Conservation (phyloP, 30 jellyfish, hydroid and myxozoan species). For the Hydractinia echinata region DNA sequence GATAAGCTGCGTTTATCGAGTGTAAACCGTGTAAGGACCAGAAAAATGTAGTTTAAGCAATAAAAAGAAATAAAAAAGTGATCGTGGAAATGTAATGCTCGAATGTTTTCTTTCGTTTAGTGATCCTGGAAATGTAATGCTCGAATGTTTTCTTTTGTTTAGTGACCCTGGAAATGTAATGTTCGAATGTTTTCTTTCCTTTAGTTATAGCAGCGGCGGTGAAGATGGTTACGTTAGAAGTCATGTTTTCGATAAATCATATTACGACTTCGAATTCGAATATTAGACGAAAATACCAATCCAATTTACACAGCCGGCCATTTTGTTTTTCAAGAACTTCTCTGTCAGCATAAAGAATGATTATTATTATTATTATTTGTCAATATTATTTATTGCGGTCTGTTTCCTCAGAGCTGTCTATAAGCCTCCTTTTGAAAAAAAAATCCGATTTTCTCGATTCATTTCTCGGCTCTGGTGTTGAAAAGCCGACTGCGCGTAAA, state of each 20-base stretch:
- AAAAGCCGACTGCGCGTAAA: too few species aligned
- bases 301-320: too few species aligned
- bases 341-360: too few species aligned
- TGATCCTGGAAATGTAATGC: constrained; percentile 26
- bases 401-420: too few species aligned
- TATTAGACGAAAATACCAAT: constrained; percentile 17
- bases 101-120: constrained; percentile 34
- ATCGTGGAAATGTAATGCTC: constrained; percentile 14
- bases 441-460: too few species aligned
- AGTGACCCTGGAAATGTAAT: constrained; percentile 43
- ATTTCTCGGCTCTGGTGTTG: too few species aligned
- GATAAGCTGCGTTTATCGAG: not conserved
- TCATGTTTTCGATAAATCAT: constrained; percentile 89
- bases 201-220: constrained; percentile 97
- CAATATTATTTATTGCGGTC: too few species aligned
- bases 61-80: constrained; percentile 20
- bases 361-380: too few species aligned
- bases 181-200: constrained; percentile 5
- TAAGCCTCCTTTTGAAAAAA: too few species aligned
- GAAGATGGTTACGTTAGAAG: constrained; percentile 95
- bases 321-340: too few species aligned
- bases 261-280: constrained; percentile 84
- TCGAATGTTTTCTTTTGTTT: constrained; percentile 10
- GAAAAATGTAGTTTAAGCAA: not conserved
- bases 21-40: not conserved